phyloP scores from a whole-genome alignment of 1,140 invertebrate species.

The Drosophila bipectinata region DNA sequence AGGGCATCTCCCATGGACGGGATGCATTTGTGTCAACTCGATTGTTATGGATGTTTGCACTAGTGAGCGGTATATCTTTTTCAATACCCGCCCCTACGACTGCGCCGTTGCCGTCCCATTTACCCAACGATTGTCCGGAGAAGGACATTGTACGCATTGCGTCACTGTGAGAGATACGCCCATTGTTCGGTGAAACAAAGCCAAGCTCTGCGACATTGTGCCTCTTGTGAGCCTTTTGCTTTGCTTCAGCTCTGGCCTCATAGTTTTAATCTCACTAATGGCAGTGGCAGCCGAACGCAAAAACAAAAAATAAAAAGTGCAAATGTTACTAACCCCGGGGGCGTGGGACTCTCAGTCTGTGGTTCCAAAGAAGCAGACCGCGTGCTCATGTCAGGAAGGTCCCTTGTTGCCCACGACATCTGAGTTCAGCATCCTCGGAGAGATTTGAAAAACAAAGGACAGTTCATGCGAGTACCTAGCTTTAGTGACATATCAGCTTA shows the following conservation, averaged over 20 bases:
- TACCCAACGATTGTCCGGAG: slow-evolving; percentile 42
- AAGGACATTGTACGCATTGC: slow-evolving; percentile 74
- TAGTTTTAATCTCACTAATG: slow-evolving; percentile 82
- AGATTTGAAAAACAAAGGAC: neutral
- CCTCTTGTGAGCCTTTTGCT: slow-evolving; percentile 22
- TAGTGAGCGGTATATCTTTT: slow-evolving; percentile 53
- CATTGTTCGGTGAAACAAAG: slow-evolving; percentile 64
- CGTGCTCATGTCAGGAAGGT: slow-evolving; percentile 48
- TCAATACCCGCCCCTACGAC: slow-evolving; percentile 6
- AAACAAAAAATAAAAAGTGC: neutral
- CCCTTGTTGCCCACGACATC: slow-evolving; percentile 35
- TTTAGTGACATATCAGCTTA: neutral
- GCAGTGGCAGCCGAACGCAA: slow-evolving; percentile 28
- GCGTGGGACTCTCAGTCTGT: slow-evolving; percentile 24
- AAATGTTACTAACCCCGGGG: neutral
- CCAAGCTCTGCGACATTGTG: slow-evolving; percentile 57
- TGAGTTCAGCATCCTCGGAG: slow-evolving; percentile 5
- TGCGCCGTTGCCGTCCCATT: neutral
- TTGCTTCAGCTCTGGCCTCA: slow-evolving; percentile 34
- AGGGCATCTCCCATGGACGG: slow-evolving; percentile 19
- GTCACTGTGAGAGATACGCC: slow-evolving; percentile 73
- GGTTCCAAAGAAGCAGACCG: slow-evolving; percentile 20
- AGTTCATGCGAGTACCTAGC: neutral
- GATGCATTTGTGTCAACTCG: slow-evolving; percentile 75
- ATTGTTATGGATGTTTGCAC: slow-evolving; percentile 72